Percentiles rank a stretch among this genome's conserved stretches.
Conservation (phyloP, 2,888 invertebrate species). For the Sabellastarte sp. region DNA sequence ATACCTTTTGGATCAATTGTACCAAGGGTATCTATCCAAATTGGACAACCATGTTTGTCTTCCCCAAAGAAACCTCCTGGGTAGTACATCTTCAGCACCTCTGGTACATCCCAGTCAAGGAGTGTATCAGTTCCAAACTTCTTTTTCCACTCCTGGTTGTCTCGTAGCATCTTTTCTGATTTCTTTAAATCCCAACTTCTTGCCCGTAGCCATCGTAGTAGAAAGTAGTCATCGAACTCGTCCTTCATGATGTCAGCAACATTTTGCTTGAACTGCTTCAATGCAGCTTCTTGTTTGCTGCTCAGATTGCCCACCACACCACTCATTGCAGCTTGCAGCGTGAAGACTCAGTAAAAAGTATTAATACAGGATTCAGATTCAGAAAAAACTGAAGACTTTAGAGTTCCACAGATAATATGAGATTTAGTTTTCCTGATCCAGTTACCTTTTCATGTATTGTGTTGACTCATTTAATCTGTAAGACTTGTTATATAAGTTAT, state of each 20-base stretch:
- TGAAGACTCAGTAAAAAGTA: too few relatives aligned
- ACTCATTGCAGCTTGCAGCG: too few relatives aligned
- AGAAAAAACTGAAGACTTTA: too few relatives aligned
- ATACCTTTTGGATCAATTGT: slow-evolving; percentile 70
- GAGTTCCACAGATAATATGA: too few relatives aligned
- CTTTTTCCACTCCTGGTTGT: slow-evolving; percentile 43
- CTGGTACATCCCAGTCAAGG: slow-evolving; percentile 31
- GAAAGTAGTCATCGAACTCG: background rate
- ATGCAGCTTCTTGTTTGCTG: slow-evolving; percentile 22
- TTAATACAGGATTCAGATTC: too few relatives aligned
- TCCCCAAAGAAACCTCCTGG: slow-evolving; percentile 79
- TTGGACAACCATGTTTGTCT: slow-evolving; percentile 79
- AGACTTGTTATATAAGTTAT: too few relatives aligned
- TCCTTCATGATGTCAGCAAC: background rate
- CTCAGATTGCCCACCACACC: background rate
- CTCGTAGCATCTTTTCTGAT: slow-evolving; percentile 89
- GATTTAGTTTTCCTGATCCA: too few relatives aligned
- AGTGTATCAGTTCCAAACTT: background rate
- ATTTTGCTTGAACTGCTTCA: slow-evolving; percentile 30
- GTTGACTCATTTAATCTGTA: too few relatives aligned
- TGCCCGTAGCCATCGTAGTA: background rate
- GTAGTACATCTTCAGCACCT: slow-evolving; percentile 68
- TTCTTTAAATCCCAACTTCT: slow-evolving; percentile 81
- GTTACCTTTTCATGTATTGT: too few relatives aligned
- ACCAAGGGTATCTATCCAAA: slow-evolving; percentile 78